These are phyloP conservation scores for Enteromius viviparus DNA, from an alignment of 2,797 vertebrate species.

Conservation along the genomic window DNA sequence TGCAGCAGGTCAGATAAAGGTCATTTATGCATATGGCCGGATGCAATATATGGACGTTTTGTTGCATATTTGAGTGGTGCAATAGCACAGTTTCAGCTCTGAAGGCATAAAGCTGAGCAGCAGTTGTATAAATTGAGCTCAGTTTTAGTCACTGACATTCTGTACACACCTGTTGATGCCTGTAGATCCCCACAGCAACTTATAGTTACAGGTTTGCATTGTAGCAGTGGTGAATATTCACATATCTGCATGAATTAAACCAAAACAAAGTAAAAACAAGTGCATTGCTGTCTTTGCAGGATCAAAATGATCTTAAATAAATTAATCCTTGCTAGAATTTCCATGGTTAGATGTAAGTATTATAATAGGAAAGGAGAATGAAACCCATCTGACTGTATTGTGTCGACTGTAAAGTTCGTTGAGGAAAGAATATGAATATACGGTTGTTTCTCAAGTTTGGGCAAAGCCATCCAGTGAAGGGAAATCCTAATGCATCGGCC, in stretches of 20 bases:
- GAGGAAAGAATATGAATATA: neutral
- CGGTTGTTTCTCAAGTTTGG: neutral
- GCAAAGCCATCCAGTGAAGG: too few species aligned
- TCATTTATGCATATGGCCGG: neutral
- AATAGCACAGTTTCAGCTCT: conserved; percentile 26
- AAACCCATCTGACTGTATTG: neutral
- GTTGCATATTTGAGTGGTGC: neutral
- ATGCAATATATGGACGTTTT: neutral
- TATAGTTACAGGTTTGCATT: neutral
- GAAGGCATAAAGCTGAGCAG: conserved; percentile 49
- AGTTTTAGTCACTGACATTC: neutral
- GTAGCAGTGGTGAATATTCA: neutral
- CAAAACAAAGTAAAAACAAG: neutral
- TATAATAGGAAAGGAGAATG: neutral
- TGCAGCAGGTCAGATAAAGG: neutral
- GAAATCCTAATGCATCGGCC: too few species aligned
- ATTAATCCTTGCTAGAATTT: neutral
- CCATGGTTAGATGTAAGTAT: neutral
- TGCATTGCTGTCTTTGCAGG: too few species aligned
- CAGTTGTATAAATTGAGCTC: conserved; percentile 25
- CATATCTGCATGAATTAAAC: neutral
- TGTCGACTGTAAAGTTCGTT: neutral
- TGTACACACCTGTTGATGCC: neutral
- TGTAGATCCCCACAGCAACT: conserved; percentile 34
- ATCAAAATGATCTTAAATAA: too few species aligned